phyloP scores from a whole-genome alignment of 2,113 vertebrate species.

The Centropus unirufus region DNA sequence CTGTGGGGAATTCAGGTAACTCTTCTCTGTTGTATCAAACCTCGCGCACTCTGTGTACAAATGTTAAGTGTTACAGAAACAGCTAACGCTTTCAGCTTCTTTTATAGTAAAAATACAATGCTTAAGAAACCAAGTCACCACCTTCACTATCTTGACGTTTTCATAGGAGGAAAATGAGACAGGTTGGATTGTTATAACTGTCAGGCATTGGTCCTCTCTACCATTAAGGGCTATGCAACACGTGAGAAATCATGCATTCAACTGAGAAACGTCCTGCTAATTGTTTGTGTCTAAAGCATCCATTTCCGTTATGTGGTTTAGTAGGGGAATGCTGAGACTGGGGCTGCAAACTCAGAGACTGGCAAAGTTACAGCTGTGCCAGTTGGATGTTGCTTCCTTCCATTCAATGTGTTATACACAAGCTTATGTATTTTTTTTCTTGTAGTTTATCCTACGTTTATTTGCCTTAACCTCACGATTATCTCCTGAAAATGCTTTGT shows the following conservation, averaged over 20 bases:
- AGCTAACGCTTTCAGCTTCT: background rate
- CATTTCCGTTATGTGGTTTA: background rate
- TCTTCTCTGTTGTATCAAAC: constrained; percentile 64
- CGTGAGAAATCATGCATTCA: constrained; percentile 66
- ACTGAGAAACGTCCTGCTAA: background rate
- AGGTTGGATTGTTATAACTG: background rate
- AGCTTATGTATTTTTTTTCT: background rate
- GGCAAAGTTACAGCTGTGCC: background rate
- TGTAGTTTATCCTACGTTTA: background rate
- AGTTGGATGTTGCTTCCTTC: background rate
- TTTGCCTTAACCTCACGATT: accelerated
- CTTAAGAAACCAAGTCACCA: constrained; percentile 11
- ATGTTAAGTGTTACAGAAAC: constrained; percentile 57
- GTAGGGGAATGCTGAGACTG: background rate
- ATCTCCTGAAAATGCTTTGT: background rate
- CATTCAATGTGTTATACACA: background rate
- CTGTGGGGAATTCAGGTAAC: constrained; percentile 93
- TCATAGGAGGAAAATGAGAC: background rate
- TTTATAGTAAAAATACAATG: background rate
- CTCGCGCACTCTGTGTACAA: constrained; percentile 31
- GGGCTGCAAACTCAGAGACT: background rate
- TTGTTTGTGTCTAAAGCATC: background rate
- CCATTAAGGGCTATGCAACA: background rate
- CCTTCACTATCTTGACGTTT: background rate
- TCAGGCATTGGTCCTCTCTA: background rate